Evolutionary conservation across 2,113 vertebrate species (phyloP).

Genomic region (Percopsis transmontana): DNA sequence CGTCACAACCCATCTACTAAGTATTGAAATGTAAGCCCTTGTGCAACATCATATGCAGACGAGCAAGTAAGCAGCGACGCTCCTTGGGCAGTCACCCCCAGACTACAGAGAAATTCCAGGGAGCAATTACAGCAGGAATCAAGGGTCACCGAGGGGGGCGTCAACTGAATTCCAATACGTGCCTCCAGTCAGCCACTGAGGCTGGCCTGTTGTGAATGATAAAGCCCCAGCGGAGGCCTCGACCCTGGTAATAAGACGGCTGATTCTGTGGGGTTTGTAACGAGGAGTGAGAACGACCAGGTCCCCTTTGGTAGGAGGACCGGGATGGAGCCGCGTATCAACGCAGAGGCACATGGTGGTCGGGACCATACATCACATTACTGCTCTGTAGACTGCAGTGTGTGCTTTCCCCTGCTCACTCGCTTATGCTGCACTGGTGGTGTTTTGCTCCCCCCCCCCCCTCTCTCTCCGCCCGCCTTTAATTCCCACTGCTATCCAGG

Average conservation of each 20-base stretch:
- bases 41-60: constrained; percentile 8
- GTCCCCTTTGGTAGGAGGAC: constrained; percentile 33
- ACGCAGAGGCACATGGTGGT: constrained; percentile 60
- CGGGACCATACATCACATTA: constrained; percentile 40
- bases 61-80: neutral
- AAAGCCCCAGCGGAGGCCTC: constrained; percentile 56
- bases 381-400: constrained; percentile 31
- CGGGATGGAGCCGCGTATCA: constrained; percentile 55
- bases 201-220: constrained; percentile 56
- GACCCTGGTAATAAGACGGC: constrained; percentile 57
- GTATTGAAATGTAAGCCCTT: too few relatives aligned
- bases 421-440: neutral
- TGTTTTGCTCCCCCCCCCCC: neutral
- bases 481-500: constrained; percentile 74
- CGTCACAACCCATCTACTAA: neutral
- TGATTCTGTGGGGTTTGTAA: constrained; percentile 39
- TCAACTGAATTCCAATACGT: constrained; percentile 87
- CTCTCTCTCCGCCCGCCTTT: constrained; percentile 51
- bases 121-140: constrained; percentile 83
- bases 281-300: constrained; percentile 41
- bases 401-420: constrained; percentile 31
- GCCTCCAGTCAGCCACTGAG: constrained; percentile 74
- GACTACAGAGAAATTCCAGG: constrained; percentile 69
- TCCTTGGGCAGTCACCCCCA: constrained; percentile 9
- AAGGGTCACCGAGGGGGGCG: constrained; percentile 79